Conservation (phyloP, 2,888 invertebrate genomes). For the Camptogramma bilineatum region DNA sequence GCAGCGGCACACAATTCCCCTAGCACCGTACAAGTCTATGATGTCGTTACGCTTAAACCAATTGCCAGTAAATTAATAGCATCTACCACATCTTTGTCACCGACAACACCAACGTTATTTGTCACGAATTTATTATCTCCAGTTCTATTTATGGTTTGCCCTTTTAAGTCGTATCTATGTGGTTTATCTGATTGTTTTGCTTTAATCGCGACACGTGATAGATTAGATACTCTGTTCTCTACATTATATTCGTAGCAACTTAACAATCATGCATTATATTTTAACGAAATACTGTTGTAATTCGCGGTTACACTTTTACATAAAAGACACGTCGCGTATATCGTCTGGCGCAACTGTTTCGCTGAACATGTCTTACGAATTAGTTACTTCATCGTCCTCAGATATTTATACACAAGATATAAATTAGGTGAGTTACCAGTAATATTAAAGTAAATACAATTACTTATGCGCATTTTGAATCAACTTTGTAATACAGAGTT, state of each 20-base stretch:
- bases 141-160: conserved; percentile 33
- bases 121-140: conserved; percentile 29
- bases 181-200: conserved; percentile 39
- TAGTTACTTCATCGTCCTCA: conserved; percentile 44
- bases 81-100: conserved; percentile 23
- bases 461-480: conserved; percentile 7
- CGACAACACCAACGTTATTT: conserved; percentile 21
- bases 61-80: conserved; percentile 39
- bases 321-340: conserved; percentile 56
- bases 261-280: conserved; percentile 38
- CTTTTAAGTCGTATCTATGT: conserved; percentile 33
- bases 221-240: conserved; percentile 22
- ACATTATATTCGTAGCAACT: conserved; percentile 15
- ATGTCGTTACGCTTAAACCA: conserved; percentile 40
- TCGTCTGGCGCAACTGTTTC: conserved; percentile 52
- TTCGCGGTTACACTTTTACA: conserved; percentile 40
- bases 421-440: conserved; percentile 1
- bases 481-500: conserved; percentile 1
- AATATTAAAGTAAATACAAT: background rate
- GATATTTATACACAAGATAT: conserved; percentile 1
- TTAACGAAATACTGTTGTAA: conserved; percentile 49
- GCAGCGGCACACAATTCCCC: conserved; percentile 53
- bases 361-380: conserved; percentile 41
- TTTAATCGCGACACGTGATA: conserved; percentile 36
- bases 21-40: conserved; percentile 49